Evolutionary conservation across 1,140 invertebrate species (phyloP), one percentile per base, ranked within the genome.

Genomic region (Glossosoma conforme): DNA sequence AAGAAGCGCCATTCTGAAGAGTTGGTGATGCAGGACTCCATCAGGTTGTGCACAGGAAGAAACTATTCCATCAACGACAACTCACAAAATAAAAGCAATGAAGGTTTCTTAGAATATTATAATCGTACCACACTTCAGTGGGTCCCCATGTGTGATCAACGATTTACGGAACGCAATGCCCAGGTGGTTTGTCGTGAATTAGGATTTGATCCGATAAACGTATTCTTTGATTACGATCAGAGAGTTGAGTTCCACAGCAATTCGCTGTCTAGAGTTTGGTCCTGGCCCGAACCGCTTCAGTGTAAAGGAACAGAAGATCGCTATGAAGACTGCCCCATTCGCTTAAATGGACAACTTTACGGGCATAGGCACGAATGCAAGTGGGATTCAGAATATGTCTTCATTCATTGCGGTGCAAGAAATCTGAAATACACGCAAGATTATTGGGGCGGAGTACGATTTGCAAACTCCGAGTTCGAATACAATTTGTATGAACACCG

Each of bases 381-480:
- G 42, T 93, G 91, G 87, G 83, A 93, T 63, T 85, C 88, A 33
- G 78, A 88, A 24, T 99, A 93, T 66, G 89, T 98, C 0, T 99
- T 97, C 62, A 83, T 99, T 22, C 82, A 91, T 58, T 99, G 97
- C 65, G 92, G 90, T 1, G 76, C 83, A 37, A 77, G 86, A 53
- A 89, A 87, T 68, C 60, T 90, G 4, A 78, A 83, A 10, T 65
- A 77, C 3, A 72, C 74, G 9, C 69, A 83, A 32, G 81, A 91
- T 36, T 95, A 97, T 66, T 99, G 97, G 96, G 97, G 96, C 33
- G 97, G 96, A 19, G 86, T 99, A 48, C 71, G 95, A 35, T 96
- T 99, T 69, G 84, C 93, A 5, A 84, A 88, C 63, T 80, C 85
- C 15, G 83, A 89, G 60, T 95, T 97, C 65, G 95, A 98, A 66